phyloP scores from a whole-genome alignment of 1,140 invertebrate genomes.

The Heliconius nattereri region DNA sequence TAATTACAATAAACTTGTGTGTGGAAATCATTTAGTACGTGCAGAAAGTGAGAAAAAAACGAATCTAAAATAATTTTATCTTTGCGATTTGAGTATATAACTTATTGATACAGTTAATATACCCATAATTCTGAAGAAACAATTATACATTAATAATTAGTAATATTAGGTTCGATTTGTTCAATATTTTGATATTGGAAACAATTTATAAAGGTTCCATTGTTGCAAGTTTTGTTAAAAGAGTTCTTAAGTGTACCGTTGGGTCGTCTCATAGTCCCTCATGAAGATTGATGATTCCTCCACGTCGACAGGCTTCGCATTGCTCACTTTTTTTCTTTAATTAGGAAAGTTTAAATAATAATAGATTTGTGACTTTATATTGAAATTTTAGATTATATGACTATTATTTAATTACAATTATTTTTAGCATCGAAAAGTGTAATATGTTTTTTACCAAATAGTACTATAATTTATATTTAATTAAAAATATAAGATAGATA shows the following conservation, averaged over 20 bases:
- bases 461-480: too few relatives aligned
- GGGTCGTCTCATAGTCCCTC: slow-evolving; percentile 57
- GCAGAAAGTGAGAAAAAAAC: not conserved
- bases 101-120: not conserved
- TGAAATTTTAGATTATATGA: not conserved
- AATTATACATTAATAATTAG: not conserved
- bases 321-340: slow-evolving; percentile 8
- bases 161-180: not conserved
- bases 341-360: slow-evolving; percentile 6
- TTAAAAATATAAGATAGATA: too few relatives aligned
- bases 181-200: not conserved
- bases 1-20: too few relatives aligned
- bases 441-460: too few relatives aligned
- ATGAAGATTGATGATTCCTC: slow-evolving; percentile 65
- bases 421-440: too few relatives aligned
- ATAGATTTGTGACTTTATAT: not conserved
- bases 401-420: too few relatives aligned
- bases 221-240: slow-evolving; percentile 53
- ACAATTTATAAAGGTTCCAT: slow-evolving; percentile 1
- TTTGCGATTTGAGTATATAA: not conserved
- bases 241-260: slow-evolving; percentile 47
- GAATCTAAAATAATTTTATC: not conserved
- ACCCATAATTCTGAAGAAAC: not conserved
- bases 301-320: slow-evolving; percentile 43
- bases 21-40: too few relatives aligned